Base-by-base conservation (phyloP, 2,888 invertebrate genomes). In the Augiades crinisus region DNA sequence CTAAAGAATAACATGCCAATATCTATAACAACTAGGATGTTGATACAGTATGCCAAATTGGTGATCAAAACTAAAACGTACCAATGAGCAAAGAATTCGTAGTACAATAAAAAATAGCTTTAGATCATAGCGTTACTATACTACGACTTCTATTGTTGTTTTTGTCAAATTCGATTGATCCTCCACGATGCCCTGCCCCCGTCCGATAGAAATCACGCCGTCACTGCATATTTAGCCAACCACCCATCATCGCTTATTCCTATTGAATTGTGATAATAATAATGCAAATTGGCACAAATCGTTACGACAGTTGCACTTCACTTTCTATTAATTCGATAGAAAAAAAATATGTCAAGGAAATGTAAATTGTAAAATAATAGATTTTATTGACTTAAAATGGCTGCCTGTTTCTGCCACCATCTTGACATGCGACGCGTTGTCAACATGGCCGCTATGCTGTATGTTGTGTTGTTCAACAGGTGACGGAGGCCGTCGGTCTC, bases 401-500 rank as follows among this genome's bases (percentile, higher is more conserved):
- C 49, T n/a, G 46, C 38, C 17, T 56, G 46, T 22, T 7, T 27
- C n/a, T 34, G 65, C 54, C 61, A 61, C 63, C 62, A 66, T 68
- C 44, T 68, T 67, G 64, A 55, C 52, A 54, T 50, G 54, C 54
- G 57, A 47, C 62, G 62, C 47, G 52, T 49, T 44, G 45, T 62
- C 69, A 70, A 76, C 63, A 80, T 81, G 81, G 80, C 75, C 70
- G 79, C 75, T 70, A 68, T 81, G 78, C 75, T 83, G 64, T 81
- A 86, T 72, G 84, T 78, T 85, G 78, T 90, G 64, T 89, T 90
- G 88, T 90, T 90, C 90, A 87, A 86, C 91, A 91, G 91, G 91
- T 91, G 90, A 86, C 90, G 85, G 90, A 91, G 87, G 86, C 90
- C 79, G 90, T 91, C 81, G 90, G 91, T 82, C 90, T 88, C 82